Conservation (phyloP, 2,888 invertebrate species). For the Eugnorisma glareosa region DNA sequence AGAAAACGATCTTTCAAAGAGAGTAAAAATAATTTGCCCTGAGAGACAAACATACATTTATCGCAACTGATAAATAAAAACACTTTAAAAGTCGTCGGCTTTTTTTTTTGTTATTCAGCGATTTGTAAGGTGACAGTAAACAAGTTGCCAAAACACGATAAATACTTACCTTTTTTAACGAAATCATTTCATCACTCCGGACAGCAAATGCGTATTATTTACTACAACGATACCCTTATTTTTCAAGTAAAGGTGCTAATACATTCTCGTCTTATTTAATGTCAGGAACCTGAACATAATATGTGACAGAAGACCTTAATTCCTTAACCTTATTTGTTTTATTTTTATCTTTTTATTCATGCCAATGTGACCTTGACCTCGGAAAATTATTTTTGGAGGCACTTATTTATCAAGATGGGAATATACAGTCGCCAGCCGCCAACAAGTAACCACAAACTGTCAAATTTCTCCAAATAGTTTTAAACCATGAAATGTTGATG, state of each 20-base stretch:
- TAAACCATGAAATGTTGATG: too few species aligned
- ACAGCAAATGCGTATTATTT: conserved; percentile 36
- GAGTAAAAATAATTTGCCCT: conserved; percentile 16
- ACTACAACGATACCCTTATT: conserved; percentile 53
- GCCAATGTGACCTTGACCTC: conserved; percentile 21
- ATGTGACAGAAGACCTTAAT: conserved; percentile 25
- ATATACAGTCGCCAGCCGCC: too few species aligned
- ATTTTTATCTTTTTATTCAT: conserved; percentile 21
- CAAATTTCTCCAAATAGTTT: too few species aligned
- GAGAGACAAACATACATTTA: neutral
- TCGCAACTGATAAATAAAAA: conserved; percentile 1
- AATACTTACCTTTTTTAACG: conserved; percentile 31
- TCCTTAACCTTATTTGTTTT: too few species aligned
- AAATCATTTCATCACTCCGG: conserved; percentile 41
- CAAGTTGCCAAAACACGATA: conserved; percentile 18
- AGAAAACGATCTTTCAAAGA: neutral
- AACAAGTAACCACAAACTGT: neutral
- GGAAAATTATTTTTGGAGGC: conserved; percentile 26
- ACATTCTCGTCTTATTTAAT: conserved; percentile 46
- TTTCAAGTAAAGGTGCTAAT: conserved; percentile 41
- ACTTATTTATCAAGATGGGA: conserved; percentile 31
- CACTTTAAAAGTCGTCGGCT: conserved; percentile 32
- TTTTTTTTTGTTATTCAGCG: conserved; percentile 34
- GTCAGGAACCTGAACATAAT: conserved; percentile 37
- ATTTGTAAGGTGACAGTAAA: conserved; percentile 40